Conservation (phyloP, 2,797 vertebrate species). For the Sebastes hubbsi region DNA sequence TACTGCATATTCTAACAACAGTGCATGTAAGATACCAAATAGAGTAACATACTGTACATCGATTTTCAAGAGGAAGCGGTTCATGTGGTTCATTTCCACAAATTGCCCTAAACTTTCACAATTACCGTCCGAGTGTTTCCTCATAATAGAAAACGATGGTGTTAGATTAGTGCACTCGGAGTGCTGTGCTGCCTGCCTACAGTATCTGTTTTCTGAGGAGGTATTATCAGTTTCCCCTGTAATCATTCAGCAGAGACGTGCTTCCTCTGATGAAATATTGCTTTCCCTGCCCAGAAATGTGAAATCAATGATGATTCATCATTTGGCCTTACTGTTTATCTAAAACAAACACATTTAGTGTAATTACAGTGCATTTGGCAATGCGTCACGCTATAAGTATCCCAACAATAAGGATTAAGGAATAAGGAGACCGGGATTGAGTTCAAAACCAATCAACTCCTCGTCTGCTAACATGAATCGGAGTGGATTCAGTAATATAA, state of each 20-base stretch:
- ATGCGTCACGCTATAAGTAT: not conserved
- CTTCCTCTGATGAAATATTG: conserved; percentile 39
- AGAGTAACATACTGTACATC: not conserved
- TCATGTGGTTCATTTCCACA: not conserved
- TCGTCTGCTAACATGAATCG: not conserved
- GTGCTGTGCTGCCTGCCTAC: not conserved
- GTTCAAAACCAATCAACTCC: not conserved
- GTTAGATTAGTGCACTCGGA: not conserved
- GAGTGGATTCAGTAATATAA: not conserved
- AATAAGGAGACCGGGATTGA: not conserved
- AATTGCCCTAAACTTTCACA: not conserved
- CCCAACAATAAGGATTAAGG: not conserved
- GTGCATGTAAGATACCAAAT: not conserved
- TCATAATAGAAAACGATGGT: not conserved
- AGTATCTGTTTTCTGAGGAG: conserved; percentile 50
- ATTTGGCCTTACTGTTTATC: conserved; percentile 24
- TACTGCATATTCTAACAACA: not conserved
- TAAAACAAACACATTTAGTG: conserved; percentile 28
- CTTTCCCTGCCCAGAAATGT: conserved; percentile 35
- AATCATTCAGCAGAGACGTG: conserved; percentile 31
- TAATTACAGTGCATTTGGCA: conserved; percentile 18
- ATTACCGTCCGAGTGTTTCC: not conserved
- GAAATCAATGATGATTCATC: conserved; percentile 61
- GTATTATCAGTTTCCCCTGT: conserved; percentile 10
- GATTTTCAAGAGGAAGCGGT: not conserved